These are phyloP conservation scores for Frieseomelitta varia DNA, from an alignment of 1,140 invertebrate genomes.

Conservation along the genomic window DNA sequence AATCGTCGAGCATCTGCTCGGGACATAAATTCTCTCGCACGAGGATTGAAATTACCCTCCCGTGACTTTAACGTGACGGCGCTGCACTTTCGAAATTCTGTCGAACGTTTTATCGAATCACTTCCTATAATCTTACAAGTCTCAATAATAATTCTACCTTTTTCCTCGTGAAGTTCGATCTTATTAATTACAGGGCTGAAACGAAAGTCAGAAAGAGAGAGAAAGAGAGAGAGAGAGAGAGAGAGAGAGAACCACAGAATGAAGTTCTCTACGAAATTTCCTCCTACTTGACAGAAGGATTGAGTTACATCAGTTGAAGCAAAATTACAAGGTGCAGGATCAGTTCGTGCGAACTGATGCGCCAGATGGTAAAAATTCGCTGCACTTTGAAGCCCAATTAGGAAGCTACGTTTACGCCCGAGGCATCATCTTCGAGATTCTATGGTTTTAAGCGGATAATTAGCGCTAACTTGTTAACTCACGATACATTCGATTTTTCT, in stretches of 20 bases:
- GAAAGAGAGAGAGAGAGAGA: neutral
- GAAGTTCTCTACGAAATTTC: neutral
- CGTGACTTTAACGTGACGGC: neutral
- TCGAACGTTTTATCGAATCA: neutral
- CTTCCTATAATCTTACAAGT: too few species aligned
- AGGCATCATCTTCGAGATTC: neutral
- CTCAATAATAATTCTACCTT: too few species aligned
- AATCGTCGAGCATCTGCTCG: slow-evolving; percentile 30
- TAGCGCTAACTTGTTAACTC: neutral
- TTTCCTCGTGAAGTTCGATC: neutral
- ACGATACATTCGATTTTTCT: neutral
- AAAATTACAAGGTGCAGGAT: slow-evolving; percentile 63
- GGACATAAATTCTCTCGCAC: neutral
- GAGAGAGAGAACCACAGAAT: slow-evolving; percentile 30
- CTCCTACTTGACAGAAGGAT: slow-evolving; percentile 40
- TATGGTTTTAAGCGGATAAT: neutral
- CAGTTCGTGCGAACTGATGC: slow-evolving; percentile 44
- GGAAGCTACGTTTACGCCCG: slow-evolving; percentile 10
- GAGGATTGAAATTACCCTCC: too few species aligned
- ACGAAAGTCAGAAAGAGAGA: too few species aligned
- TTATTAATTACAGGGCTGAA: neutral
- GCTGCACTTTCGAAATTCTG: neutral
- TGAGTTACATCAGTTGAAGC: slow-evolving; percentile 69
- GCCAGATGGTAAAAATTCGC: slow-evolving; percentile 36
- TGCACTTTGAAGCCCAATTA: slow-evolving; percentile 31